Base-by-base conservation (phyloP, 2,113 vertebrate species). In the Apaloderma vittatum region DNA sequence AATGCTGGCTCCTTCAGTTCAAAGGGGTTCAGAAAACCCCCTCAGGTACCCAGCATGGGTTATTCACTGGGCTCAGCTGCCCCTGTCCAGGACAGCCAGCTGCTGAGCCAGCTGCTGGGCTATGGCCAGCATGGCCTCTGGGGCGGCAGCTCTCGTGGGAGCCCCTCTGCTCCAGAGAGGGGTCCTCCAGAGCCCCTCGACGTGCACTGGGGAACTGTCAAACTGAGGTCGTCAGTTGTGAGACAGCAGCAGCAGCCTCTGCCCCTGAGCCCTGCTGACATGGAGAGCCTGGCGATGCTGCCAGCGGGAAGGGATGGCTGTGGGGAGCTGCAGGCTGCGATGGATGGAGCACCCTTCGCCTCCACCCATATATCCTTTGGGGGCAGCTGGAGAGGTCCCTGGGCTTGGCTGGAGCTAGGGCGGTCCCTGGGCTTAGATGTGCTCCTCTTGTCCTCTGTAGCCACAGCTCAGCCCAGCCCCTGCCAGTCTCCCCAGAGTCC, bases 281-380 rank as follows among this genome's bases (percentile, higher is more conserved):
- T 98, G 36, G 98, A 98, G 77, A 95, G 95, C 61, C 91, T 98
- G 91, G 97, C 97, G 29, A 97, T 97, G 43, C 82, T 98, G 74
- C 98, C 99, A 2, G 97, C 97, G 1, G 98, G 98, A 76, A 99
- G 99, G 95, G 97, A 98, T 32, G 98, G 99, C 94, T 91, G 93
- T 3, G 58, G 97, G 1, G 97, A 98, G 19, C 97, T 98, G 96
- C 98, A 97, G 94, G 96, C 97, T 67, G 89, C 73, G 75, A 95
- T 96, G 0, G 98, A 99, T 0, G 79, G 95, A 15, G 97, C 86
- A 46, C 95, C 98, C 68, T 99, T 98, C 62, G 89, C 99, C 96
- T 98, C 98, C 1, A 97, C 98, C 94, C 99, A 98, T 84, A 98
- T 99, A 99, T 99, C 99, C 99, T 99, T 99, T 99, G 80, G 37